phyloP scores from a whole-genome alignment of 2,888 invertebrate species.

The Auanema sp. region DNA sequence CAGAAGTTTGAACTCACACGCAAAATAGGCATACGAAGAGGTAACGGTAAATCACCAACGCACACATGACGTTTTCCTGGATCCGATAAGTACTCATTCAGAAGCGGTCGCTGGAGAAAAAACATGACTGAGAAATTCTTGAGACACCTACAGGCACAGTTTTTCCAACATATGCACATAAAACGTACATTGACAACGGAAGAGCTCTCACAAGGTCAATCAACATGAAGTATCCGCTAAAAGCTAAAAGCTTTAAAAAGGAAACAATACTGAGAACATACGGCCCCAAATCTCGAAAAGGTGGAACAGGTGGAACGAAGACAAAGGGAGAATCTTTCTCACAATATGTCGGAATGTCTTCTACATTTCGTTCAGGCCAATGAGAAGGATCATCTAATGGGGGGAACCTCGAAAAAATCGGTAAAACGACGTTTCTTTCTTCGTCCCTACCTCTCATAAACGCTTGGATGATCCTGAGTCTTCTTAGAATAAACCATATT shows the following conservation, averaged over 20 bases:
- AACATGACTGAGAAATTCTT: constrained; percentile 16
- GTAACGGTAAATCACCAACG: constrained; percentile 44
- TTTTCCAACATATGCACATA: constrained; percentile 34
- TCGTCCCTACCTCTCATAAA: constrained; percentile 15
- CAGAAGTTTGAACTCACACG: constrained; percentile 4
- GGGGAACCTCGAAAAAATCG: constrained; percentile 27
- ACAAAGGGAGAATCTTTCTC: constrained; percentile 40
- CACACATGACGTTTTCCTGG: constrained; percentile 44
- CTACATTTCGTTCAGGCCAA: constrained; percentile 13
- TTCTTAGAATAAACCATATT: constrained; percentile 47
- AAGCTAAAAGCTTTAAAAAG: constrained; percentile 2
- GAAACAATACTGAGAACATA: neutral
- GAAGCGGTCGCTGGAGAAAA: constrained; percentile 5
- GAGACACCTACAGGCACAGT: constrained; percentile 22
- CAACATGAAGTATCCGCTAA: constrained; percentile 54
- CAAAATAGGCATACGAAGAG: constrained; percentile 32
- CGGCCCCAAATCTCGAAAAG: constrained; percentile 20
- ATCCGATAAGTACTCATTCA: constrained; percentile 30
- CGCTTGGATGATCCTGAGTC: constrained; percentile 9
- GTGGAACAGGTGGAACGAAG: constrained; percentile 47
- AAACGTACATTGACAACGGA: constrained; percentile 49
- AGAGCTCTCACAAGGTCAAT: constrained; percentile 45
- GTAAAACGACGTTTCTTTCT: neutral
- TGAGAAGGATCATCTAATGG: constrained; percentile 10
- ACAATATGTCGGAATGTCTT: constrained; percentile 29